Conservation (phyloP, 2,888 invertebrate genomes). For the Hipparchia sbordonii region DNA sequence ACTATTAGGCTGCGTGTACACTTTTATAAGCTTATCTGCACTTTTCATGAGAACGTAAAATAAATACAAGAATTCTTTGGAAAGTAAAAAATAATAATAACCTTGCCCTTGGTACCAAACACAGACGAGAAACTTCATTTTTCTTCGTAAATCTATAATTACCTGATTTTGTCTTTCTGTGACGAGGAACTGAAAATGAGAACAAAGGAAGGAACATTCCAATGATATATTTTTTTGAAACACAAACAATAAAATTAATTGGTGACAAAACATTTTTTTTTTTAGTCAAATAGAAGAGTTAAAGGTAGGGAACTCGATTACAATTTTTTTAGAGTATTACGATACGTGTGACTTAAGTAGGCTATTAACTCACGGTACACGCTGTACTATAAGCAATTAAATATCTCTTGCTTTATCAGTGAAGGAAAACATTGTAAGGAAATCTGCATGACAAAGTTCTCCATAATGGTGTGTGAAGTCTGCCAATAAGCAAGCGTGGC, state of each 20-base stretch:
- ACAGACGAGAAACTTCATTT: constrained; percentile 1
- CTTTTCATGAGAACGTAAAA: background rate
- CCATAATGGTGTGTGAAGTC: too few relatives aligned
- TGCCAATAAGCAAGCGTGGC: too few relatives aligned
- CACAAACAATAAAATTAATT: constrained; percentile 4
- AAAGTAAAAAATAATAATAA: background rate
- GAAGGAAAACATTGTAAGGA: too few relatives aligned
- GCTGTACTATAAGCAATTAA: too few relatives aligned
- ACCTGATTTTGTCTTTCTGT: constrained; percentile 24
- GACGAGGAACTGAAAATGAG: constrained; percentile 26
- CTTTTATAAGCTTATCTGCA: background rate
- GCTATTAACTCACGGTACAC: too few relatives aligned
- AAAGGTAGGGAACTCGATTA: too few relatives aligned
- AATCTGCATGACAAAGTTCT: too few relatives aligned
- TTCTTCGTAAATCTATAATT: constrained; percentile 10
- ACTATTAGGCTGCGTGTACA: background rate
- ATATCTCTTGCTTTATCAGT: too few relatives aligned
- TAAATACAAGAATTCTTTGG: background rate
- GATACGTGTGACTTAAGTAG: too few relatives aligned
- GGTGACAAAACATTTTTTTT: too few relatives aligned
- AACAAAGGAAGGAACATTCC: constrained; percentile 20
- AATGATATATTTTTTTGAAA: constrained; percentile 9
- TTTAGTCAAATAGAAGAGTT: too few relatives aligned
- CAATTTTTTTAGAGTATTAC: too few relatives aligned
- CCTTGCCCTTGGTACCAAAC: constrained; percentile 4